Evolutionary conservation across 2,888 invertebrate species (phyloP).

Genomic region (Erebia ligea): DNA sequence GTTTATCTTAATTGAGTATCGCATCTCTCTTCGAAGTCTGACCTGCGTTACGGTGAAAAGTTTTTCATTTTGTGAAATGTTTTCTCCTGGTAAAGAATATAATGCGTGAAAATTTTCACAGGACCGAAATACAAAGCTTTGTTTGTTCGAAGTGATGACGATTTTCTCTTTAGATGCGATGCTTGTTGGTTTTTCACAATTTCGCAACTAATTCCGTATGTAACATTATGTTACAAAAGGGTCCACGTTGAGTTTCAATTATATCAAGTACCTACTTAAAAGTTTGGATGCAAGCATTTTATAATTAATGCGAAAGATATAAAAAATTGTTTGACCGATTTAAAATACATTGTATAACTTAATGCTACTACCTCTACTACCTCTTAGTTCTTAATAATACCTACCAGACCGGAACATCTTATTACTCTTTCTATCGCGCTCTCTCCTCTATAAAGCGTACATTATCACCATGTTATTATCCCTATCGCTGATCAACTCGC

Average conservation of each 20-base stretch:
- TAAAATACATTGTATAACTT: background rate
- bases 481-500: conserved; percentile 69
- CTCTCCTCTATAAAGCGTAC: conserved; percentile 66
- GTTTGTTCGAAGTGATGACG: conserved; percentile 15
- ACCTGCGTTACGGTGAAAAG: conserved; percentile 75
- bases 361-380: background rate
- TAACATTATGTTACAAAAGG: background rate
- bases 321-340: no score
- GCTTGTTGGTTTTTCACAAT: conserved; percentile 3
- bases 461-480: conserved; percentile 49
- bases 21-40: conserved; percentile 73
- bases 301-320: no score
- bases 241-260: background rate
- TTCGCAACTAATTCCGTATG: background rate
- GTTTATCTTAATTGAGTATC: conserved; percentile 79
- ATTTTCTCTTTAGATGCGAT: conserved; percentile 5
- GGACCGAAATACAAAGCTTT: conserved; percentile 29
- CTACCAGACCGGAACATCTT: conserved; percentile 13
- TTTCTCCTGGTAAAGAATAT: conserved; percentile 60
- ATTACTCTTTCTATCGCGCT: conserved; percentile 50
- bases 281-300: no score
- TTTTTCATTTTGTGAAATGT: conserved; percentile 73
- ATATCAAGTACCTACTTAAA: background rate
- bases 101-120: conserved; percentile 61
- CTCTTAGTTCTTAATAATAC: conserved; percentile 9